These are phyloP conservation scores for Atopsyche davidsoni DNA, from an alignment of 1,140 invertebrate species.

Conservation along the genomic window DNA sequence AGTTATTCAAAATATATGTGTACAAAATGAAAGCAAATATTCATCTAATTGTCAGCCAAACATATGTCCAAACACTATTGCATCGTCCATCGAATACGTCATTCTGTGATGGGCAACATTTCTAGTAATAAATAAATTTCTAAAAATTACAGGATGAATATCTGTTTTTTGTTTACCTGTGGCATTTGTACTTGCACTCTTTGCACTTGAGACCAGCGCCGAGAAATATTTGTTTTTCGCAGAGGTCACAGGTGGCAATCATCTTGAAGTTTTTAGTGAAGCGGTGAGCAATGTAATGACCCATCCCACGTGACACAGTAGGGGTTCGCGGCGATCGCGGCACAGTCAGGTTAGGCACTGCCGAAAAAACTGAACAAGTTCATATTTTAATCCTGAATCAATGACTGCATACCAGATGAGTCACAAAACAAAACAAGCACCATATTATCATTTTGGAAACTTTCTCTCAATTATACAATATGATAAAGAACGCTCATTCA, in stretches of 20 bases:
- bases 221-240: conserved; percentile 86
- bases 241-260: conserved; percentile 84
- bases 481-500: not conserved
- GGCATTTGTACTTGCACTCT: conserved; percentile 94
- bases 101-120: no score
- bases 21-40: no score
- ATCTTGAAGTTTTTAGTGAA: conserved; percentile 86
- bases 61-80: no score
- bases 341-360: conserved; percentile 50
- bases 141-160: no score
- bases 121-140: no score
- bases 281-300: conserved; percentile 85
- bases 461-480: not conserved
- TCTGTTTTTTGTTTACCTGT: no score
- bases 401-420: not conserved
- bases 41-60: no score
- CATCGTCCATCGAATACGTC: no score
- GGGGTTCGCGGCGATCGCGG: conserved; percentile 73
- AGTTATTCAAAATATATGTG: no score
- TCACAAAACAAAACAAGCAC: not conserved
- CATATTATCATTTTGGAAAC: not conserved
- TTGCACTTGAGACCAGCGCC: conserved; percentile 82
- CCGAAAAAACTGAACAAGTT: not conserved
- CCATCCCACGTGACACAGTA: conserved; percentile 68
- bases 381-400: not conserved